Evolutionary conservation across 2,888 invertebrate genomes (phyloP).

Genomic region (Synanthedon myopaeformis): DNA sequence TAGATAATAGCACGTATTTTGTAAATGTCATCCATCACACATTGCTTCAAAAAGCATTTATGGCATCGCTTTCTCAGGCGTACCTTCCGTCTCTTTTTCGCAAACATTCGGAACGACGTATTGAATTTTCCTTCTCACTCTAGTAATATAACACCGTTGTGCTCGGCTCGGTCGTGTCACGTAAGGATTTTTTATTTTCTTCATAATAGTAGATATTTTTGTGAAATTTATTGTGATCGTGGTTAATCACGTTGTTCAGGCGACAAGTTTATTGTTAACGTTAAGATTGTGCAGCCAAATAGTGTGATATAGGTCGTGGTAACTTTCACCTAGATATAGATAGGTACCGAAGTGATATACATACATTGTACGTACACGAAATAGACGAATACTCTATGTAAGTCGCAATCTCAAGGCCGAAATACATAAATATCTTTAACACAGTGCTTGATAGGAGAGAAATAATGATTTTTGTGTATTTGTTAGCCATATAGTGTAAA

Average conservation of each 20-base stretch:
- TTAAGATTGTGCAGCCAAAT: constrained; percentile 16
- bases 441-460: neutral
- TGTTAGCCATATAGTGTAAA: neutral
- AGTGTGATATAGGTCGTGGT: constrained; percentile 54
- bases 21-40: constrained; percentile 31
- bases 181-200: constrained; percentile 68
- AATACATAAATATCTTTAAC: constrained; percentile 54
- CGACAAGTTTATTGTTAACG: neutral
- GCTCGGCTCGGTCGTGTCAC: constrained; percentile 71
- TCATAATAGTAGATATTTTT: constrained; percentile 36
- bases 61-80: constrained; percentile 67
- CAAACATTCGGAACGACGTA: constrained; percentile 44
- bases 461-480: too few relatives aligned
- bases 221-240: constrained; percentile 30
- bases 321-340: constrained; percentile 69
- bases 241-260: constrained; percentile 5
- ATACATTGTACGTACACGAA: constrained; percentile 35
- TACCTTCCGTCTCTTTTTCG: constrained; percentile 53
- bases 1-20: constrained; percentile 21
- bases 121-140: constrained; percentile 57
- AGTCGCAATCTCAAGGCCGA: constrained; percentile 67
- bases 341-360: constrained; percentile 34
- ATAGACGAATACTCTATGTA: constrained; percentile 49
- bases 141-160: constrained; percentile 71
- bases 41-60: constrained; percentile 57